These are phyloP conservation scores for Dynastes tityus DNA, from an alignment of 2,888 invertebrate species.

Conservation along the genomic window DNA sequence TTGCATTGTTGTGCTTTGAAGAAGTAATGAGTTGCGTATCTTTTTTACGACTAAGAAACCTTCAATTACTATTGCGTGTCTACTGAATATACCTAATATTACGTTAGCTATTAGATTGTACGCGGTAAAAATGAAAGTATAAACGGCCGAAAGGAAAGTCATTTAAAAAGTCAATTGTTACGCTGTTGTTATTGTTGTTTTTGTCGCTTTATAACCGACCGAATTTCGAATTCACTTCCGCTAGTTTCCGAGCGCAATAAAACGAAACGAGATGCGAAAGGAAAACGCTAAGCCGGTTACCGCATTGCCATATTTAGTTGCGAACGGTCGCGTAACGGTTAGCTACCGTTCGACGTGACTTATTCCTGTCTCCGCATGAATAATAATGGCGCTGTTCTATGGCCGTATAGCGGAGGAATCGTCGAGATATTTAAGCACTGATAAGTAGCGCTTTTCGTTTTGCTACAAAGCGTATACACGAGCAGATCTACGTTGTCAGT, in stretches of 20 bases:
- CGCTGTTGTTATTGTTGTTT: background rate
- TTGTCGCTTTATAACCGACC: background rate
- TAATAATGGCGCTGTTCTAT: conserved; percentile 25
- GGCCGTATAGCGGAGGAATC: background rate
- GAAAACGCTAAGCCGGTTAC: conserved; percentile 19
- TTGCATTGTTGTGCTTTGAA: conserved; percentile 2
- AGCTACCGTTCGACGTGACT: conserved; percentile 27
- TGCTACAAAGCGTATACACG: conserved; percentile 1
- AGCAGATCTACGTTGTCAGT: background rate
- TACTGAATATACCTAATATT: background rate
- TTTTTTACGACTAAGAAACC: background rate
- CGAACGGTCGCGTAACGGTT: conserved; percentile 36
- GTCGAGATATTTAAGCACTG: conserved; percentile 19
- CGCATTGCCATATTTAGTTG: conserved; percentile 27
- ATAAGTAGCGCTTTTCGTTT: conserved; percentile 3
- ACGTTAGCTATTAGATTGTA: background rate
- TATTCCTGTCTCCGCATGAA: conserved; percentile 26
- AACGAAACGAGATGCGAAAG: conserved; percentile 15
- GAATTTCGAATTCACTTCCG: conserved; percentile 20
- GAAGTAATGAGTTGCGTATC: background rate
- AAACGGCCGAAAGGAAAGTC: background rate
- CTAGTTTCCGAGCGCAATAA: conserved; percentile 20
- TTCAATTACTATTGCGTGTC: background rate
- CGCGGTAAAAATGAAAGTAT: conserved; percentile 16
- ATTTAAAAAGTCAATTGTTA: conserved; percentile 12